These are phyloP conservation scores for Chrysocyon brachyurus DNA, from an alignment of 2,797 vertebrate species.

Conservation along the genomic window DNA sequence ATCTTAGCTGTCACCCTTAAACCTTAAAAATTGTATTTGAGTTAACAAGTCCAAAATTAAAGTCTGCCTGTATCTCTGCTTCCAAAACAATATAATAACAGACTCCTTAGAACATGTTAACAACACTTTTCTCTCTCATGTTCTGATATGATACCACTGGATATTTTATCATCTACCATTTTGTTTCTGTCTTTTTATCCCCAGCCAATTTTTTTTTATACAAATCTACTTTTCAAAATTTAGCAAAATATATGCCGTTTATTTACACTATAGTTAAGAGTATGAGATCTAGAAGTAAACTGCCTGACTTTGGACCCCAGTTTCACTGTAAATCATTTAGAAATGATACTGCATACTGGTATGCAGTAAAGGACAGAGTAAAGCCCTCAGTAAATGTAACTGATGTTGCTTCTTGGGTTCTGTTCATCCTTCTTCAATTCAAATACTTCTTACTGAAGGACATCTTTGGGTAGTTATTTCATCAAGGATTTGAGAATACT, in stretches of 20 bases:
- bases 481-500: background rate
- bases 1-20: background rate
- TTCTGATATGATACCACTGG: background rate
- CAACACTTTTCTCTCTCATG: background rate
- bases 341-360: background rate
- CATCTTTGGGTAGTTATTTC: slow-evolving; percentile 15
- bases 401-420: background rate
- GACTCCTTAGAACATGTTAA: background rate
- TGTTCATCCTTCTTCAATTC: background rate
- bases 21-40: background rate
- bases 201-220: background rate
- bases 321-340: background rate
- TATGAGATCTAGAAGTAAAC: background rate
- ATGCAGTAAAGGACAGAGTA: background rate
- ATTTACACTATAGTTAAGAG: background rate
- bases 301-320: background rate
- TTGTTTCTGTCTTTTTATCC: background rate
- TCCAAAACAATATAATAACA: background rate
- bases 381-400: background rate
- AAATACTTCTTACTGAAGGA: background rate
- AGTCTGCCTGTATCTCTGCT: background rate
- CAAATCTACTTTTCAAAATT: background rate
- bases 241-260: background rate
- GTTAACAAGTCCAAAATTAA: background rate
- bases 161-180: background rate